Base-by-base conservation (phyloP, 2,113 vertebrate genomes). In the Tor tambroides region DNA sequence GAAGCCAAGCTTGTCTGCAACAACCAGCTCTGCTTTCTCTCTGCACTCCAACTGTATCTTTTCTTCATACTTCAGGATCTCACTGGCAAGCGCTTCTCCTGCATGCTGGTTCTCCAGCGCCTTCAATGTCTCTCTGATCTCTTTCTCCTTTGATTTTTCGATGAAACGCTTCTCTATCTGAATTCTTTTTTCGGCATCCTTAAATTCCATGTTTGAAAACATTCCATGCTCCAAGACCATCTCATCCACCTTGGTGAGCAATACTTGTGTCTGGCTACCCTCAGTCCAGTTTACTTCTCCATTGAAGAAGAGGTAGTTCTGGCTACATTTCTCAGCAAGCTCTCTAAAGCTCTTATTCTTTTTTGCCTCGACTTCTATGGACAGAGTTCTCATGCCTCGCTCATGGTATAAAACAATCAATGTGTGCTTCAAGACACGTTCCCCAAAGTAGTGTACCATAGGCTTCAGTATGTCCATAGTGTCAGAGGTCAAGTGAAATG, bases 101-200 rank as follows among this genome's bases (percentile, higher is more conserved):
- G 88, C 83, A 82, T 83, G 17, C 14, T 46, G 9, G 3, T 88
- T 59, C 86, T 86, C 26, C n/a, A 88, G 26, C 14, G 9, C 32
- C 75, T 88, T 59, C 26, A 75, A 12, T 15, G 0, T 38, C n/a
- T 32, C 65, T 1, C 15, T 86, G 51, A 80, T 61, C 74, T 86
- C 84, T 35, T 80, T 86, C 76, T 81, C 69, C 72, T 38, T 80
- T 41, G 59, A 56, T 67, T 84, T 86, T 32, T 74, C 19, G 12
- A 88, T 4, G 4, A 76, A 86, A 35, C 21, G 38, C 26, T 84
- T 67, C 43, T 90, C 87, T 12, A 4, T 74, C 46, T 61, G 41
- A 32, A 90, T 90, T 83, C 87, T 77, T 69, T 87, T 87, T 7
- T 87, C 85, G 11, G 85, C 83, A 67, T 88, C 87, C 74, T 83